phyloP scores from a whole-genome alignment of 2,797 vertebrate species.

The Bovichtus diacanthus region DNA sequence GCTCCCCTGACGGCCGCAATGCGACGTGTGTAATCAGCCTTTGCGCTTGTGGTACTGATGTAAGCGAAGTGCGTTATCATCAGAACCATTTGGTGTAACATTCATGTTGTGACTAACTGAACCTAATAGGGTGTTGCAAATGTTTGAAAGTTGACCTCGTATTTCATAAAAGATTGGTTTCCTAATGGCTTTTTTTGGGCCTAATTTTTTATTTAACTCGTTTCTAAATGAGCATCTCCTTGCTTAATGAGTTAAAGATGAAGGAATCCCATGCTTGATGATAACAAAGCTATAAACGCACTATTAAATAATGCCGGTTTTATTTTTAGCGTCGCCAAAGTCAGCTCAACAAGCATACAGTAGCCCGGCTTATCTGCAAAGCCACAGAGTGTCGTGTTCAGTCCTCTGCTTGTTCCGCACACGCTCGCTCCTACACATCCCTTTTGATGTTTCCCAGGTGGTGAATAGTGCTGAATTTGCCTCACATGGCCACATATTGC shows the following conservation, averaged over 20 bases:
- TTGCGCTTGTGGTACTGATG: slow-evolving; percentile 21
- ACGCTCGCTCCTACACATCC: neutral
- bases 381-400: slow-evolving; percentile 50
- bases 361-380: slow-evolving; percentile 68
- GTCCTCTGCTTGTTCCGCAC: slow-evolving; percentile 40
- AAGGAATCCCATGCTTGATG: slow-evolving; percentile 20
- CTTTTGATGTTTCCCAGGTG: slow-evolving; percentile 68
- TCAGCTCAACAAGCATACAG: slow-evolving; percentile 36
- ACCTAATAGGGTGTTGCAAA: slow-evolving; percentile 24
- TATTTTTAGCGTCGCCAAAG: slow-evolving; percentile 42
- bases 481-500: slow-evolving; percentile 41
- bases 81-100: slow-evolving; percentile 16
- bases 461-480: slow-evolving; percentile 60
- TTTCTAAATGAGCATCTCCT: slow-evolving; percentile 38
- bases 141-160: slow-evolving; percentile 16
- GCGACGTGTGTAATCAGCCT: slow-evolving; percentile 43
- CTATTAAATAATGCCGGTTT: slow-evolving; percentile 30
- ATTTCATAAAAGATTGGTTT: slow-evolving; percentile 18
- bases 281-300: slow-evolving; percentile 49
- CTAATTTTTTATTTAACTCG: slow-evolving; percentile 1
- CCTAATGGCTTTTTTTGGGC: slow-evolving; percentile 18
- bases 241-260: slow-evolving; percentile 27
- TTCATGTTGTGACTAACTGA: slow-evolving; percentile 13
- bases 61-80: slow-evolving; percentile 35
- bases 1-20: slow-evolving; percentile 39